Base-by-base conservation (phyloP, 2,113 vertebrate genomes). In the Nestor notabilis region DNA sequence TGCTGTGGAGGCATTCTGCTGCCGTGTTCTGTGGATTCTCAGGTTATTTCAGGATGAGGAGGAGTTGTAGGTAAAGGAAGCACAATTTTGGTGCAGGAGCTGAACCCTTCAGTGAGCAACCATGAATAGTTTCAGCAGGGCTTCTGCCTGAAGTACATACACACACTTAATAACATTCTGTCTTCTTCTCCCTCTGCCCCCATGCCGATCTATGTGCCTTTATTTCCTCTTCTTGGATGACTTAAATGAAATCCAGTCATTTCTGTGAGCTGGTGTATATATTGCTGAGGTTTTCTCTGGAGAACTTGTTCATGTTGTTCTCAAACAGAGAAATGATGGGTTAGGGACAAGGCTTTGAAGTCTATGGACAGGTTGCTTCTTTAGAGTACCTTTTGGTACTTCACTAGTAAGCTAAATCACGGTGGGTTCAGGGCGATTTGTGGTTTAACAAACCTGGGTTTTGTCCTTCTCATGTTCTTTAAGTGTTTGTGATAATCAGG, bases 221-320 rank as follows among this genome's bases (percentile, higher is more conserved):
- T 1, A 1, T 64, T 75, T 63, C 47, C 5, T 35, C 28, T 15
- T 23, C 13, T 35, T 41, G 17, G 13, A 15, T 68, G 50, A 28
- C 31, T 77, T 72, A 25, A 35, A 14, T 25, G 35, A 44, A 49
- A 16, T 37, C 23, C 47, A 19, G 3, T 31, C 4, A 1, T 14
- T 61, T 52, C n/a, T 19, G 31, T 3, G 5, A 81, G 8, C 15
- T 0, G 0, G 2, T 41, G 3, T 53, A 0, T 43, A 0, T 17
- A 5, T 21, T 56, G n/a, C 43, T 64, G 65, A 58, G 11, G 11
- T 35, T 5, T 82, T 21, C 20, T 5, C 9, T 64, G 60, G 37
- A 52, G 29, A 58, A 29, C 28, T 71, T 74, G 20, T 43, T 74
- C 20, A 10, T 23, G 17, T 3, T 35, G 28, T 64, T 56, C 25